Evolutionary conservation across 2,888 invertebrate species (phyloP).

Genomic region (Anaspis maculata): DNA sequence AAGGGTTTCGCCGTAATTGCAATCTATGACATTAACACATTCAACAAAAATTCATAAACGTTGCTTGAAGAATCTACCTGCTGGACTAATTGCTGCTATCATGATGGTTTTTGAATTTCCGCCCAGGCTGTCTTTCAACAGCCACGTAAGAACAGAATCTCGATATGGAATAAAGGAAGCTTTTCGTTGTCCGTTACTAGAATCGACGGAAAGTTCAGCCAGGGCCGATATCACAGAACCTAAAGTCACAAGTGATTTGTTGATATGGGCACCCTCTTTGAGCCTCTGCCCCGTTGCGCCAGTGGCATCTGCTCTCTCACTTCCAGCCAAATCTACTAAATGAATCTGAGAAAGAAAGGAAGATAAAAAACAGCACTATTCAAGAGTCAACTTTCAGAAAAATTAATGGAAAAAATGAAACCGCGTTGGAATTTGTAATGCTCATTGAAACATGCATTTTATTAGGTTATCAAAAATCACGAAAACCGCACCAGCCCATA

Average conservation of each 20-base stretch:
- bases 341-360: slow-evolving; percentile 50
- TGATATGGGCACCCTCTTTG: slow-evolving; percentile 85
- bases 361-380: slow-evolving; percentile 3
- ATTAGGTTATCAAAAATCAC: no score
- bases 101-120: slow-evolving; percentile 89
- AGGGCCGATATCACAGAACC: slow-evolving; percentile 82
- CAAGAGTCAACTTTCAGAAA: no score
- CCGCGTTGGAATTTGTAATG: no score
- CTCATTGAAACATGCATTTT: no score
- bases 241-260: slow-evolving; percentile 80
- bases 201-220: slow-evolving; percentile 53
- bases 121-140: slow-evolving; percentile 79
- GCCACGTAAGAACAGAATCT: slow-evolving; percentile 82
- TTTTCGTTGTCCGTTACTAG: slow-evolving; percentile 27
- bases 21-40: slow-evolving; percentile 45
- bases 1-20: slow-evolving; percentile 80
- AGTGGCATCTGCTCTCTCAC: slow-evolving; percentile 81
- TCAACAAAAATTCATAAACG: not conserved
- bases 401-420: no score
- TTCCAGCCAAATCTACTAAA: slow-evolving; percentile 82
- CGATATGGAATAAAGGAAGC: slow-evolving; percentile 75
- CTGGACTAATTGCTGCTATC: slow-evolving; percentile 69
- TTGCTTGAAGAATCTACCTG: slow-evolving; percentile 25
- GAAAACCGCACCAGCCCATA: no score
- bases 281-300: slow-evolving; percentile 86